Evolutionary conservation across 2,797 vertebrate species (phyloP).

Genomic region (Gorsachius magnificus): DNA sequence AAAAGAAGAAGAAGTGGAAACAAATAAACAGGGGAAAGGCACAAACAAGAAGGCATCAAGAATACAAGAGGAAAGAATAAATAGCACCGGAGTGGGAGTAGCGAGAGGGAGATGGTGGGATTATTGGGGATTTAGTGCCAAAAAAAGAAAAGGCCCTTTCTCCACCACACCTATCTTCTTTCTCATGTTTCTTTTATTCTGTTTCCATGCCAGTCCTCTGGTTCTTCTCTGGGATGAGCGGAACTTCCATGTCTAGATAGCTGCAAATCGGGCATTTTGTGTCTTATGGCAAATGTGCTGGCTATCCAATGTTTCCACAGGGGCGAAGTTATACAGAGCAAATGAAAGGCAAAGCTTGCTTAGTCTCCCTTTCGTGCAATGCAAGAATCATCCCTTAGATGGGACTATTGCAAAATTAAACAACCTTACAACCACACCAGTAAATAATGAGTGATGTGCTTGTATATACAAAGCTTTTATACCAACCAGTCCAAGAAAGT

Average conservation of each 20-base stretch:
- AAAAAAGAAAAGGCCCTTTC: background rate
- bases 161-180: background rate
- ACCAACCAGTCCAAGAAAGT: constrained; percentile 27
- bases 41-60: background rate
- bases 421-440: background rate
- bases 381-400: constrained; percentile 68
- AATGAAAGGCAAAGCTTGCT: background rate
- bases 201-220: background rate
- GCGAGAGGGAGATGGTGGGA: background rate
- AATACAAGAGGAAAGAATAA: background rate
- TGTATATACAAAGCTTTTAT: constrained; percentile 37
- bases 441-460: constrained; percentile 40
- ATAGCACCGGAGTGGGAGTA: background rate
- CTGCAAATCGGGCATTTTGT: background rate
- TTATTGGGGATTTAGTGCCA: background rate
- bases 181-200: background rate
- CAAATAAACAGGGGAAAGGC: background rate
- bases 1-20: background rate
- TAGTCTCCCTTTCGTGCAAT: constrained; percentile 14
- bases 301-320: background rate
- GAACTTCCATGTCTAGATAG: background rate
- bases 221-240: background rate
- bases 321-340: background rate
- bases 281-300: background rate
- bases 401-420: constrained; percentile 77